Base-by-base conservation (phyloP, 1,140 invertebrate species). In the Myzus persicae region DNA sequence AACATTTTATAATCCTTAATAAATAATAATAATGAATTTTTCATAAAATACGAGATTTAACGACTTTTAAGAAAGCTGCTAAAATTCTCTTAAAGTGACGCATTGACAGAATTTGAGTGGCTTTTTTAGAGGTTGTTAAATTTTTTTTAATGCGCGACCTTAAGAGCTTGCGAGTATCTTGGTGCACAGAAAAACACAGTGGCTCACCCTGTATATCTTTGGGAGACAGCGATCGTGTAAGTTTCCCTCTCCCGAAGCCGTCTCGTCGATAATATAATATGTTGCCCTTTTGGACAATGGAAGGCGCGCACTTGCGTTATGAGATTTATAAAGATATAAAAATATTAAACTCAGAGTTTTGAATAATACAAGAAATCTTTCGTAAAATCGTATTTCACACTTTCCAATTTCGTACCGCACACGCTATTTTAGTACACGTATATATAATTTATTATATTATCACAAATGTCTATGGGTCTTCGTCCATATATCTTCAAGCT, bases 331-430 rank as follows among this genome's bases (percentile, higher is more conserved):
- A 11, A 59, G 26, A n/a, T 67, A 31, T 67, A 67, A 8, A 44
- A 5, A 67, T 26, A 67, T 67, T n/a, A 67, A n/a, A 67, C 31
- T 1, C 9, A 76, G 14, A n/a, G 18, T 76, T 76, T 76, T 76
- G 59, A n/a, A 76, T n/a, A n/a, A 76, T 76, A n/a, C 59, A n/a
- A n/a, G n/a, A 76, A 76, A n/a, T n/a, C 59, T 6, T n/a, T n/a
- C 14, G 8, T 48, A 48, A 11, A 48, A 48, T 36, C 31, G n/a
- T n/a, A n/a, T 14, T n/a, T 14, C 14, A 76, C 59, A n/a, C 59
- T 76, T 76, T 76, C 59, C 59, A 76, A 76, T 76, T 76, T n/a
- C n/a, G n/a, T 67, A 76, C 59, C 59, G 11, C 59, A 67, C 59
- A n/a, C 31, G 18, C 59, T 11, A 67, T 67, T 67, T 14, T 67